Evolutionary conservation across 2,888 invertebrate genomes (phyloP), one percentile per base, ranked within the genome.

Genomic region (Drosophila greeni): DNA sequence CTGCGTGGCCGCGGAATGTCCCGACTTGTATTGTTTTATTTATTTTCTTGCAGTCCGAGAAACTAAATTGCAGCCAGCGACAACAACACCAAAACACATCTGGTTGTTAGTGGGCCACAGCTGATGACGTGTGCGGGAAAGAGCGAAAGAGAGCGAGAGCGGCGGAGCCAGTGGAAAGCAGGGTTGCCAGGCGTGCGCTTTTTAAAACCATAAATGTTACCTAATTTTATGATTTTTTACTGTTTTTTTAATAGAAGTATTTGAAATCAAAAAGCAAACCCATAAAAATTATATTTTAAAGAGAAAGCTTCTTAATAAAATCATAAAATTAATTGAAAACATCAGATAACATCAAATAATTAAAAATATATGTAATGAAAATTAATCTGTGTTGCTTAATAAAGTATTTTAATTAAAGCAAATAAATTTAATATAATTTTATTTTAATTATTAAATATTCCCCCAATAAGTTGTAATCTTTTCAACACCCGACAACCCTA

Each of bases 91-190:
- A 72, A 72, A 56, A 65, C 16, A 65, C 65, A 65, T 66, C 31
- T 64, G 69, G 36, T 69, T 60, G 40, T 34, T 60, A 39, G 58
- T 54, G 47, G 69, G 68, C 57, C 79, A 52, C 55, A 83, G 83
- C 79, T 83, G 79, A 82, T 81, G 79, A 83, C 78, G 83, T 83
- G 70, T 61, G 64, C 66, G 77, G 55, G 66, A 65, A 62, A 58
- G 69, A 65, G 66, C 16, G 16, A 20, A 20, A 64, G 64, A 62
- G 75, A 59, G 61, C 52, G 43, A 52, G 72, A 70, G 82, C 76
- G 80, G 45, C 76, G 76, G 68, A 80, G 82, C 73, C 59, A 65
- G 75, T 62, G 62, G 5, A 11, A 24, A 20, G 18, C 49, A 78
- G 78, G 64, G 82, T 71, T 79, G 83, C 34, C 82, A 73, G 36